Evolutionary conservation across 2,113 vertebrate species (phyloP), one percentile per base, ranked within the genome.

Genomic region (Grammomys dolichurus): DNA sequence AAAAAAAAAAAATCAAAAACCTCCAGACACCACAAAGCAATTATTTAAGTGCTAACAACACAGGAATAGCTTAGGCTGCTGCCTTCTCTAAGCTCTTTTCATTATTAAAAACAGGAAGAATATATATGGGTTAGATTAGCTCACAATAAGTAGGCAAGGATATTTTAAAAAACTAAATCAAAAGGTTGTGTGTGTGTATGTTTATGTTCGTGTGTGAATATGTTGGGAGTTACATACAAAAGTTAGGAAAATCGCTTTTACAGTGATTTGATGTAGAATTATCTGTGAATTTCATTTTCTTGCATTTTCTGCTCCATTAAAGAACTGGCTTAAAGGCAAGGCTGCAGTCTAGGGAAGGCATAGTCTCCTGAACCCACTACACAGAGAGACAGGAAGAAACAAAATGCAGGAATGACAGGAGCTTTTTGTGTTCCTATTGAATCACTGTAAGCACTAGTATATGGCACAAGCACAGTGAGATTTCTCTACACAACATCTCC

Each of bases 51-150:
- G 36, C 40, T 67, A 84, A 92, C 16, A 54, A 84, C 43, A 69
- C 20, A 89, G 40, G 89, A 69, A 87, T 3, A 69, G 46, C 40
- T n/a, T 19, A 3, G 33, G 51, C 84, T 46, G 70, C 19, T 31
- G 46, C 8, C 43, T 82, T 67, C 67, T 90, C 89, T 94, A 56
- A 20, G 28, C 65, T 65, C 69, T 94, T 69, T 89, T 94, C 36
- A 92, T 12, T 48, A 78, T 26, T 40, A 69, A 58, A 56, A 69
- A 77, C 48, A 67, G 12, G 40, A 82, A 82, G 67, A 20, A 16
- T 75, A 54, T 40, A 76, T 65, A 26, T 70, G 93, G 56, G 43
- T 24, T 91, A 95, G 88, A 67, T 77, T 77, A 92, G 7, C 63
- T 33, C 75, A 90, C 9, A 80, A 78, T 93, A 36, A 60, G 56